phyloP scores from a whole-genome alignment of 2,113 vertebrate genomes.

The Bubo blakistoni region DNA sequence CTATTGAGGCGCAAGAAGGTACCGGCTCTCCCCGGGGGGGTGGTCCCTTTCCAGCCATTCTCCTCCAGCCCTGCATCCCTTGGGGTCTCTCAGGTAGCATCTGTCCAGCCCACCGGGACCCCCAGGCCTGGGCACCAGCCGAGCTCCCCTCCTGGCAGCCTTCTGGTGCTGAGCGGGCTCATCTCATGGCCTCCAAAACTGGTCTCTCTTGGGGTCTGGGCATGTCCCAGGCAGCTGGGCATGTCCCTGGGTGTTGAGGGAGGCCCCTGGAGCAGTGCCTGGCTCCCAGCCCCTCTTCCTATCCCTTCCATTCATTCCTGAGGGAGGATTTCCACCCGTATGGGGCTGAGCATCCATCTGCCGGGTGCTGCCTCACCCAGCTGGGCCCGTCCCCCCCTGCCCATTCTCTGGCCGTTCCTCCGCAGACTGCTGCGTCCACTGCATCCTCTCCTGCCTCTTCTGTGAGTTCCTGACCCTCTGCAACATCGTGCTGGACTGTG shows the following conservation, averaged over 20 bases:
- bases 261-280: not conserved
- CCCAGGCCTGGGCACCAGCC: rapidly evolving
- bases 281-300: not conserved
- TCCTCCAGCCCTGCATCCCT: rapidly evolving
- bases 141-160: not conserved
- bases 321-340: not conserved
- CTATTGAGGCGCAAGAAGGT: conserved; percentile 91
- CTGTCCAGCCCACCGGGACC: not conserved
- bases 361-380: rapidly evolving
- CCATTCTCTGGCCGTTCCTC: not conserved
- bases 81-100: not conserved
- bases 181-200: rapidly evolving
- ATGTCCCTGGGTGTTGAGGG: not conserved
- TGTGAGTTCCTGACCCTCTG: conserved; percentile 98
- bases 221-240: not conserved
- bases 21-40: rapidly evolving
- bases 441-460: conserved; percentile 97
- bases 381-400: not conserved
- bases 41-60: rapidly evolving
- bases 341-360: rapidly evolving
- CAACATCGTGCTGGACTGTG: conserved; percentile 94
- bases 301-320: not conserved
- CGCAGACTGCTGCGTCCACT: conserved; percentile 96
- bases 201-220: not conserved
- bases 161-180: not conserved